phyloP scores from a whole-genome alignment of 2,113 vertebrate species.

The Corythaixoides concolor region DNA sequence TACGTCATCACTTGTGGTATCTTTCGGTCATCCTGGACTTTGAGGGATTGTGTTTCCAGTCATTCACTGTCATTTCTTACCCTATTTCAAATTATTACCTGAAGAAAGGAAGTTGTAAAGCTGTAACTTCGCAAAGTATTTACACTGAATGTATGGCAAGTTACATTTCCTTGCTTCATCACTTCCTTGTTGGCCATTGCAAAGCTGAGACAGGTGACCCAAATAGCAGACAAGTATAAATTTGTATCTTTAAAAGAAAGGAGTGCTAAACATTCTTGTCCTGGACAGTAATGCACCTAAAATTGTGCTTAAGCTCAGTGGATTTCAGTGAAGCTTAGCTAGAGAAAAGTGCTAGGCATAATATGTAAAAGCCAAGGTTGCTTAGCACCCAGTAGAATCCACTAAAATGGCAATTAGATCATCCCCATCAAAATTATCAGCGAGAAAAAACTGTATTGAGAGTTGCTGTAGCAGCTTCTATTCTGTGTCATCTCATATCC shows the following conservation, averaged over 20 bases:
- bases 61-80: not conserved
- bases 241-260: not conserved
- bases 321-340: not conserved
- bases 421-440: not conserved
- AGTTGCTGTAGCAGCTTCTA: not conserved
- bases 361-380: not conserved
- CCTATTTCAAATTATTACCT: not conserved
- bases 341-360: not conserved
- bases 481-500: not conserved
- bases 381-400: not conserved
- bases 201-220: not conserved
- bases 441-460: not conserved
- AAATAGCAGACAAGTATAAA: not conserved
- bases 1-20: not conserved
- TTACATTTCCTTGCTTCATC: not conserved
- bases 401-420: not conserved
- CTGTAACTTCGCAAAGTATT: not conserved
- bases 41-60: not conserved
- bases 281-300: not conserved
- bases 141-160: not conserved
- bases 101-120: not conserved
- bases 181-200: not conserved
- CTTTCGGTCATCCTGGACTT: not conserved
- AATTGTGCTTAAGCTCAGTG: not conserved
- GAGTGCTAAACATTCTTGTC: not conserved